Evolutionary conservation across 2,888 invertebrate species (phyloP).

Genomic region (Erebia epiphron): DNA sequence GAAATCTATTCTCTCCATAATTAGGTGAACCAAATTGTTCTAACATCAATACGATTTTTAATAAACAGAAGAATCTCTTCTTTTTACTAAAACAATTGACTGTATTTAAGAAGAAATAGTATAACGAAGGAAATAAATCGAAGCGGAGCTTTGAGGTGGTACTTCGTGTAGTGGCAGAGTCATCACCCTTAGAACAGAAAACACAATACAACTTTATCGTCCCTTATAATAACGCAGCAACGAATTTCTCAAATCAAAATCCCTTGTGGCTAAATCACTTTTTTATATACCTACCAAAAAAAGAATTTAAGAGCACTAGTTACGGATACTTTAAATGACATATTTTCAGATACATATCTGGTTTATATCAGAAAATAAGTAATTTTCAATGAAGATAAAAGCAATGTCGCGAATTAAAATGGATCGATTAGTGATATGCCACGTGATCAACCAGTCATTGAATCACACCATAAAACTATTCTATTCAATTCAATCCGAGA

Average conservation of each 20-base stretch:
- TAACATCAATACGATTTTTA: slow-evolving; percentile 9
- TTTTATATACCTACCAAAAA: background rate
- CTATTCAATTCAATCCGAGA: slow-evolving; percentile 12
- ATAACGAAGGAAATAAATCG: slow-evolving; percentile 28
- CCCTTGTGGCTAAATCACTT: slow-evolving; percentile 50
- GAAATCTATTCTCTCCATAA: background rate
- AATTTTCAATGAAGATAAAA: background rate
- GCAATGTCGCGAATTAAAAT: background rate
- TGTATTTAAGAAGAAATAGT: slow-evolving; percentile 14
- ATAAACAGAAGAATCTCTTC: slow-evolving; percentile 10
- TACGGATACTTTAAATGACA: background rate
- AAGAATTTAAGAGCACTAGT: background rate
- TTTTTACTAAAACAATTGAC: slow-evolving; percentile 8
- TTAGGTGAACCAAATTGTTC: background rate
- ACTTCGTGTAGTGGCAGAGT: slow-evolving; percentile 47
- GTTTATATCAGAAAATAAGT: background rate
- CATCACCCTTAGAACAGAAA: slow-evolving; percentile 71
- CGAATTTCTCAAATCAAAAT: slow-evolving; percentile 38
- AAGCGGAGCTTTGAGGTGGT: slow-evolving; percentile 41
- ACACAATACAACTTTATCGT: slow-evolving; percentile 61
- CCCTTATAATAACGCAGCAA: slow-evolving; percentile 26
- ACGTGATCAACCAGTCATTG: slow-evolving; percentile 42
- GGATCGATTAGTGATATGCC: slow-evolving; percentile 36
- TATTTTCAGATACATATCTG: background rate
- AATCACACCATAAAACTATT: slow-evolving; percentile 34